phyloP scores from a whole-genome alignment of 1,140 invertebrate genomes.

The Harpegnathos saltator region DNA sequence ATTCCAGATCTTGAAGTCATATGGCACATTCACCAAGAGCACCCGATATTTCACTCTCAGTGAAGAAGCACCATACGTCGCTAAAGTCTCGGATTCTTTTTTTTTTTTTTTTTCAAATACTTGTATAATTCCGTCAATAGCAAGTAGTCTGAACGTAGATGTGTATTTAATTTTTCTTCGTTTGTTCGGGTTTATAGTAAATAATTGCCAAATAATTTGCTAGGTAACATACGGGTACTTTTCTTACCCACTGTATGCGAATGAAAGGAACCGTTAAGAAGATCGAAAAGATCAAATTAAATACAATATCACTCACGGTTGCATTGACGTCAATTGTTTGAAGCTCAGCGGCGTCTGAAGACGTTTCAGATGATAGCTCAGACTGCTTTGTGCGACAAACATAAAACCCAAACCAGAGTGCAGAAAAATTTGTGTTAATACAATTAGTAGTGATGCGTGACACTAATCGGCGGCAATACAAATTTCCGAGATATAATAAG shows the following conservation, averaged over 20 bases:
- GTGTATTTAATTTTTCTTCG: too few species aligned
- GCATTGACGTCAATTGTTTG: constrained; percentile 76
- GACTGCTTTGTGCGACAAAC: constrained; percentile 83
- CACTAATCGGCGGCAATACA: constrained; percentile 69
- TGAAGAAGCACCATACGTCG: too few species aligned
- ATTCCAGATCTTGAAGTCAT: too few species aligned
- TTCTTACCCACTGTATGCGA: constrained; percentile 34
- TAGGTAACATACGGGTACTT: neutral
- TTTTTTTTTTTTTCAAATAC: too few species aligned
- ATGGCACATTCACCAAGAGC: too few species aligned
- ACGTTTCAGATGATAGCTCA: constrained; percentile 79
- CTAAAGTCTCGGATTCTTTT: too few species aligned
- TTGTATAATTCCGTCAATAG: constrained; percentile 6
- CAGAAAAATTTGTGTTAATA: constrained; percentile 82
- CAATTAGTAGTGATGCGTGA: constrained; percentile 80
- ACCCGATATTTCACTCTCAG: too few species aligned
- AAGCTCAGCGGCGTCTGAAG: constrained; percentile 77
- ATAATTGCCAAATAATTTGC: constrained; percentile 2
- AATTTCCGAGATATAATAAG: constrained; percentile 20
- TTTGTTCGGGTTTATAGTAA: too few species aligned
- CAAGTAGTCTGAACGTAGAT: constrained; percentile 45
- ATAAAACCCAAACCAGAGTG: constrained; percentile 85
- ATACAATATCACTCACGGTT: constrained; percentile 80
- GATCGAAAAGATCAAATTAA: constrained; percentile 63
- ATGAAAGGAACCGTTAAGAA: neutral